phyloP scores from a whole-genome alignment of 2,888 invertebrate genomes.

The Leuctra nigra region DNA sequence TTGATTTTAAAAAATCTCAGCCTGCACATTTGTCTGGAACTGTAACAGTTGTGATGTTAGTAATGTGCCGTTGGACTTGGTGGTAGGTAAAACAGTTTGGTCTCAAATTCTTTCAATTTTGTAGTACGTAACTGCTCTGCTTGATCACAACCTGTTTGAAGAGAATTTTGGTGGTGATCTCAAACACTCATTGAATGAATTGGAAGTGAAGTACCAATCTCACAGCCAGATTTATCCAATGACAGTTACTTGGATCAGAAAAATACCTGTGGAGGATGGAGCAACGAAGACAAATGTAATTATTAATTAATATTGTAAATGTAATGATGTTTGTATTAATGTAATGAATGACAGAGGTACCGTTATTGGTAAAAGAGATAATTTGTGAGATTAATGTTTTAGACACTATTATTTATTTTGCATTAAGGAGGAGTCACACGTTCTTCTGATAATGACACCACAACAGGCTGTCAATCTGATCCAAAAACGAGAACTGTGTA shows the following conservation, averaged over 20 bases:
- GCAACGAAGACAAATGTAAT: conserved; percentile 19
- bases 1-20: no score
- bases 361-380: neutral
- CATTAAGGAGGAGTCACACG: conserved; percentile 27
- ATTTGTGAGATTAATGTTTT: neutral
- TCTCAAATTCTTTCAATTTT: conserved; percentile 20
- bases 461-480: conserved; percentile 24
- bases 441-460: conserved; percentile 27
- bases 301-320: neutral
- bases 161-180: conserved; percentile 36
- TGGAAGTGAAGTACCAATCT: conserved; percentile 31
- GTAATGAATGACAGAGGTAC: neutral
- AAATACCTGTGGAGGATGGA: conserved; percentile 24
- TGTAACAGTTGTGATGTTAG: no score
- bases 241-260: conserved; percentile 32
- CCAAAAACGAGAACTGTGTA: conserved; percentile 22
- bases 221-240: conserved; percentile 28
- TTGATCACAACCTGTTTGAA: conserved; percentile 39
- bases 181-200: conserved; percentile 29
- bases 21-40: no score
- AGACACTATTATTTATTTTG: neutral
- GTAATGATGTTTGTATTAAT: neutral
- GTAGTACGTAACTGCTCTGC: conserved; percentile 43
- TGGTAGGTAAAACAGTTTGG: no score
- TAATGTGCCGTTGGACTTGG: no score